A percentile compares a stretch with the other conserved stretches of the same genome.
Conservation (phyloP, 2,888 invertebrate species). For the Leptopilina myrica region DNA sequence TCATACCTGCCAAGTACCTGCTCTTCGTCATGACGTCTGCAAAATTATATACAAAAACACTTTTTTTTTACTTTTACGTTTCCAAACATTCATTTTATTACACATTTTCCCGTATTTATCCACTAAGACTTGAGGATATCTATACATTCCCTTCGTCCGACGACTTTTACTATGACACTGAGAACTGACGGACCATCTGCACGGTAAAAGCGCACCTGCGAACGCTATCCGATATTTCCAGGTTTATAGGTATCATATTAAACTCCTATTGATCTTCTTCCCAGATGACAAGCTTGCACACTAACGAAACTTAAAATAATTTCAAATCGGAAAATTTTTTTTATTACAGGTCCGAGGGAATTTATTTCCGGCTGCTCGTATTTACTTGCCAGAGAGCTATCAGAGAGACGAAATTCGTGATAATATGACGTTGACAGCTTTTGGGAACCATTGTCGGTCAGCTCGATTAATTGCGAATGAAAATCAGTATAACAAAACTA, state of each 20-base stretch:
- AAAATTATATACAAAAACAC: neutral
- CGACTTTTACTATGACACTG: conserved; percentile 62
- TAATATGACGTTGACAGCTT: conserved; percentile 57
- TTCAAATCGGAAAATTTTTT: too few species aligned
- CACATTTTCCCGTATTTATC: neutral
- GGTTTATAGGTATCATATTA: conserved; percentile 45
- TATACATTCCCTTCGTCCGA: conserved; percentile 57
- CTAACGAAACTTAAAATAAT: too few species aligned
- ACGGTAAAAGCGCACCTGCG: conserved; percentile 66
- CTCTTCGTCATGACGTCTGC: neutral
- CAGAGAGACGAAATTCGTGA: conserved; percentile 35
- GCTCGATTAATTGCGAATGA: conserved; percentile 27
- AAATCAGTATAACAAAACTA: conserved; percentile 20
- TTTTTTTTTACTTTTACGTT: neutral
- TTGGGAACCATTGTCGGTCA: conserved; percentile 54
- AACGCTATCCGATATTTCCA: conserved; percentile 67
- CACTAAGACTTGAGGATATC: neutral
- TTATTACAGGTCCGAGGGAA: too few species aligned
- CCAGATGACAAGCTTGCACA: conserved; percentile 5
- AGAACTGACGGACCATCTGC: conserved; percentile 68
- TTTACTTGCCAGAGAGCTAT: too few species aligned
- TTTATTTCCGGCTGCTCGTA: conserved; percentile 13
- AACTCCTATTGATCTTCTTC: conserved; percentile 57
- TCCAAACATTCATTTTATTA: neutral
- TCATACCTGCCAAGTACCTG: conserved; percentile 34